Evolutionary conservation across 1,140 invertebrate genomes (phyloP).

Genomic region (Gonatopus flavifemur): DNA sequence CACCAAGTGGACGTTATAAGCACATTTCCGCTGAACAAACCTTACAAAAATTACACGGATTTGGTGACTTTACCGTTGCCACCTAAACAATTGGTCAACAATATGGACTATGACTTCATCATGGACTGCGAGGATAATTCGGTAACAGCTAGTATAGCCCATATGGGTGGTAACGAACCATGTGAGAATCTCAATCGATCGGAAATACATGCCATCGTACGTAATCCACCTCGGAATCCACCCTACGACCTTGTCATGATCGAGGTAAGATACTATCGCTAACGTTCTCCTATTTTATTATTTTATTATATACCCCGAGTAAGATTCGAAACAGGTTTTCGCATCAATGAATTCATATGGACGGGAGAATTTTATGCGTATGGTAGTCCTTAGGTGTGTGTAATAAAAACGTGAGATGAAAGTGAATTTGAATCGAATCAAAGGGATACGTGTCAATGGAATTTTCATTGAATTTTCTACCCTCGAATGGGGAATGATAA

Average conservation of each 20-base stretch:
- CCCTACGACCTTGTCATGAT: slow-evolving; percentile 30
- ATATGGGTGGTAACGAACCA: background rate
- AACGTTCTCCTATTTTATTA: background rate
- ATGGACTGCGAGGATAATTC: rapidly evolving
- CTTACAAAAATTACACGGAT: slow-evolving; percentile 59
- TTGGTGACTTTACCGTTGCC: slow-evolving; percentile 28
- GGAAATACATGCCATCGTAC: slow-evolving; percentile 9
- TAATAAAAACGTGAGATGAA: too few species aligned
- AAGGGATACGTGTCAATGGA: too few species aligned
- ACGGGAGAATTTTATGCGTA: too few species aligned
- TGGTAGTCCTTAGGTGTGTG: too few species aligned
- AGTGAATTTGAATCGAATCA: too few species aligned
- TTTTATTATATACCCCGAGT: background rate
- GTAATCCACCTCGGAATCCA: slow-evolving; percentile 21
- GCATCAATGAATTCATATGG: too few species aligned
- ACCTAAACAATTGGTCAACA: slow-evolving; percentile 25
- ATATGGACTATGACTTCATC: slow-evolving; percentile 21
- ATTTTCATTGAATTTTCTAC: too few species aligned
- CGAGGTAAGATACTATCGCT: slow-evolving; percentile 29
- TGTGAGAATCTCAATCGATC: slow-evolving; percentile 16
- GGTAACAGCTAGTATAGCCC: background rate
- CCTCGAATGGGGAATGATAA: too few species aligned
- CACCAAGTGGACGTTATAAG: slow-evolving; percentile 64
- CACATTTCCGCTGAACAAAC: slow-evolving; percentile 54
- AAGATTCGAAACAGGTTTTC: too few species aligned